Conservation (phyloP, 2,888 invertebrate species). For the Eucriotettix oculatus region DNA sequence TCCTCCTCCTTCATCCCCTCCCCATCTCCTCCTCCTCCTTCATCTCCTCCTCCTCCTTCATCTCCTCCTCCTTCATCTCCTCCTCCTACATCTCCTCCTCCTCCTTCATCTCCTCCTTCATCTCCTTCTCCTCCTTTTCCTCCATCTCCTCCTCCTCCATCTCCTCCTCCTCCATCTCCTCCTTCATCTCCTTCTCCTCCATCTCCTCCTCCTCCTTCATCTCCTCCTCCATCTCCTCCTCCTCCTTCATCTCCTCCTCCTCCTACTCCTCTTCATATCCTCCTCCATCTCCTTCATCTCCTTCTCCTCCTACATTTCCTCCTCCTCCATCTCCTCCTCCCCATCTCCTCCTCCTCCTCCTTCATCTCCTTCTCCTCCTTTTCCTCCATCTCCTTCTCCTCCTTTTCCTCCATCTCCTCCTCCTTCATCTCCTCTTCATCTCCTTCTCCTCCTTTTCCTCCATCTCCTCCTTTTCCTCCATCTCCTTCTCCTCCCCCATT, state of each 20-base stretch:
- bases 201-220: background rate
- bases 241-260: background rate
- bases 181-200: background rate
- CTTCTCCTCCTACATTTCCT: background rate
- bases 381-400: background rate
- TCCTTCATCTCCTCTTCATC: background rate
- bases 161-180: background rate
- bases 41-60: background rate
- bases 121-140: background rate
- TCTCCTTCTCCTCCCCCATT: background rate
- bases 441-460: background rate
- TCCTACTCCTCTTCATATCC: no score
- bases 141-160: background rate
- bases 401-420: background rate
- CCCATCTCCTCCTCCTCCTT: background rate
- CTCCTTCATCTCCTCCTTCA: background rate
- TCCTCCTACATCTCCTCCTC: background rate
- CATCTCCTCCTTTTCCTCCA: background rate
- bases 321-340: no score
- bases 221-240: background rate
- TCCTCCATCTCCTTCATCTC: background rate
- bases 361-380: background rate
- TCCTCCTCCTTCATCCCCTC: background rate
- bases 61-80: background rate
- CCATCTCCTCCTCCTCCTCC: no score